A percentile compares a stretch with the other conserved stretches of the same genome.
Conservation (phyloP, 2,113 vertebrate species). For the Engraulis encrasicolus region DNA sequence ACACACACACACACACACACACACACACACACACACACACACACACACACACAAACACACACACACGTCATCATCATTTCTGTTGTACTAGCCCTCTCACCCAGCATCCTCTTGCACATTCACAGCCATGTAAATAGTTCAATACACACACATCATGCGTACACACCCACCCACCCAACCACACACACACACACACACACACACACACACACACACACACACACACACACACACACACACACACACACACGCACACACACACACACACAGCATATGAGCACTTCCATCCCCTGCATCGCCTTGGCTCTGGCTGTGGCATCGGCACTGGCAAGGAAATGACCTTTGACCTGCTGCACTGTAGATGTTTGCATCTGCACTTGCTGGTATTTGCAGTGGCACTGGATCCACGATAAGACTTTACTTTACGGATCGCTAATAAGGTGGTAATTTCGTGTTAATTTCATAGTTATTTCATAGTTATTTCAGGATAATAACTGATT, state of each 20-base stretch:
- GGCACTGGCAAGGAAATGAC: not conserved
- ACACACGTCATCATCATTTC: too few species aligned
- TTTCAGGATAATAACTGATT: too few species aligned
- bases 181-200: conserved; percentile 42
- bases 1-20: not conserved
- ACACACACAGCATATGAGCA: conserved; percentile 50
- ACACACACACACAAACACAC: conserved; percentile 34
- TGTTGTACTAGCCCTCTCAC: too few species aligned
- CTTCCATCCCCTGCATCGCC: not conserved
- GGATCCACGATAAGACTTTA: too few species aligned
- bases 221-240: not conserved
- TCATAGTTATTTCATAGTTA: too few species aligned
- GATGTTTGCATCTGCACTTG: not conserved
- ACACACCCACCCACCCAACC: too few species aligned
- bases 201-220: conserved; percentile 7
- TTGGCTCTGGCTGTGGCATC: not conserved
- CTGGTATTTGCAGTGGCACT: not conserved
- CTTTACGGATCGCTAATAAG: too few species aligned
- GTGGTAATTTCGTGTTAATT: too few species aligned
- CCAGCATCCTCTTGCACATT: not conserved
- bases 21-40: conserved; percentile 16
- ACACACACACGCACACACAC: conserved; percentile 42
- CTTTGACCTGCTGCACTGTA: too few species aligned
- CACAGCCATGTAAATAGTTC: not conserved
- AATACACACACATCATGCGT: not conserved